Evolutionary conservation across 2,888 invertebrate genomes (phyloP).

Genomic region (Panzeria rudis): DNA sequence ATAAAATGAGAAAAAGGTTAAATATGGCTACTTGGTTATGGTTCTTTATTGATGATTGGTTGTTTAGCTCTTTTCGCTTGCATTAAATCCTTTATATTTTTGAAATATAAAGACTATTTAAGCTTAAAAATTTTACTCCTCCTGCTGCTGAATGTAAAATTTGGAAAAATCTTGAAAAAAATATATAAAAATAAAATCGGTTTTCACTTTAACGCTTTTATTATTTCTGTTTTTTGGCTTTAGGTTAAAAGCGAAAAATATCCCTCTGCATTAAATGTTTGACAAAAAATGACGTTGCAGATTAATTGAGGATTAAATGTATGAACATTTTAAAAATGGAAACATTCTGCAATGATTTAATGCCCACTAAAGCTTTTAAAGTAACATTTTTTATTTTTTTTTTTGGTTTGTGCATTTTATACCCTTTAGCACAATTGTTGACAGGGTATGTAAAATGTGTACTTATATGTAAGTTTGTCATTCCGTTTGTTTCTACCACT

Average conservation of each 20-base stretch:
- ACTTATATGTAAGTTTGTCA: not conserved
- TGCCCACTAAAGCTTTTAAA: constrained; percentile 7
- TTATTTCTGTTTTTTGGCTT: not conserved
- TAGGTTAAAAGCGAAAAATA: not conserved
- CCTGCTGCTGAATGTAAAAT: too few species aligned
- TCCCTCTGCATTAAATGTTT: not conserved
- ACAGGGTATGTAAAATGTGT: not conserved
- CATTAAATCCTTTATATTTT: too few species aligned
- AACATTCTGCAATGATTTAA: not conserved
- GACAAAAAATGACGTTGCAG: constrained; percentile 6
- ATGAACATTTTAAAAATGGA: not conserved
- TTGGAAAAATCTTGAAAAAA: too few species aligned
- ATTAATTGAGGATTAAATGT: constrained; percentile 49
- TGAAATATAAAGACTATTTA: too few species aligned
- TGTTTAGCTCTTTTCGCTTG: too few species aligned
- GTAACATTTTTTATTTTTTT: not conserved
- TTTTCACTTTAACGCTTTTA: not conserved
- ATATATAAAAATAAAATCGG: not conserved
- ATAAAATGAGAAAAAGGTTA: too few species aligned
- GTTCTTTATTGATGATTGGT: too few species aligned
- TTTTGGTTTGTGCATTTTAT: not conserved
- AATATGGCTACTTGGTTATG: too few species aligned
- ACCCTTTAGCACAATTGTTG: not conserved
- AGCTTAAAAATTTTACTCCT: too few species aligned
- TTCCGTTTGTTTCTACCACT: too few species aligned